Evolutionary conservation across 1,140 invertebrate species (phyloP).

Genomic region (Myzus persicae): DNA sequence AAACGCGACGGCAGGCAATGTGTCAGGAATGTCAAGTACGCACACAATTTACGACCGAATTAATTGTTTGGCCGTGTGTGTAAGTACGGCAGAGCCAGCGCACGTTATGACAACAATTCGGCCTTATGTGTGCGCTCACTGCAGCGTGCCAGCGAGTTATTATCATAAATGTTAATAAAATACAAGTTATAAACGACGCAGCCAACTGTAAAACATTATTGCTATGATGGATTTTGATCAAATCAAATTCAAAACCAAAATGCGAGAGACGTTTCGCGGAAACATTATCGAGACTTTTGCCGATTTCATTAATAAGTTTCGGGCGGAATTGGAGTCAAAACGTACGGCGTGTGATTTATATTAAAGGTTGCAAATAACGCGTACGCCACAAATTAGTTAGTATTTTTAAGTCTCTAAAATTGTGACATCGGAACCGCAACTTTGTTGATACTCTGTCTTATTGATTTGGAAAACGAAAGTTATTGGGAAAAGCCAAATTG

Average conservation of each 20-base stretch:
- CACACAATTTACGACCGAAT: slow-evolving; percentile 27
- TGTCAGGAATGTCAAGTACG: slow-evolving; percentile 29
- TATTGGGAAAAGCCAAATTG: neutral
- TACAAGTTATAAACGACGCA: neutral
- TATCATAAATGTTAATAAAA: slow-evolving; percentile 28
- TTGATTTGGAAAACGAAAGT: neutral
- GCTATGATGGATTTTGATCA: neutral
- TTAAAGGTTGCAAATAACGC: neutral
- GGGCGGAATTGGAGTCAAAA: neutral
- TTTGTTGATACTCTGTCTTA: no score
- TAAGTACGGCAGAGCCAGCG: neutral
- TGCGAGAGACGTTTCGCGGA: neutral
- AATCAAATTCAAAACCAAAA: neutral
- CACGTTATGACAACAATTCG: neutral
- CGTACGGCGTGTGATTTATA: neutral
- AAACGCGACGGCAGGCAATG: neutral
- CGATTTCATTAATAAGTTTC: neutral
- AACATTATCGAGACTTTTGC: neutral
- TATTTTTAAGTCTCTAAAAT: no score
- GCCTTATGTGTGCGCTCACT: neutral
- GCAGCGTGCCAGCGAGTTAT: neutral
- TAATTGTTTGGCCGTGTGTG: neutral
- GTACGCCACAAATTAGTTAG: neutral
- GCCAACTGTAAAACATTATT: neutral
- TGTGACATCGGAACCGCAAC: neutral